These are phyloP conservation scores for Geotrupes spiniger DNA, from an alignment of 2,888 invertebrate genomes.

Conservation along the genomic window DNA sequence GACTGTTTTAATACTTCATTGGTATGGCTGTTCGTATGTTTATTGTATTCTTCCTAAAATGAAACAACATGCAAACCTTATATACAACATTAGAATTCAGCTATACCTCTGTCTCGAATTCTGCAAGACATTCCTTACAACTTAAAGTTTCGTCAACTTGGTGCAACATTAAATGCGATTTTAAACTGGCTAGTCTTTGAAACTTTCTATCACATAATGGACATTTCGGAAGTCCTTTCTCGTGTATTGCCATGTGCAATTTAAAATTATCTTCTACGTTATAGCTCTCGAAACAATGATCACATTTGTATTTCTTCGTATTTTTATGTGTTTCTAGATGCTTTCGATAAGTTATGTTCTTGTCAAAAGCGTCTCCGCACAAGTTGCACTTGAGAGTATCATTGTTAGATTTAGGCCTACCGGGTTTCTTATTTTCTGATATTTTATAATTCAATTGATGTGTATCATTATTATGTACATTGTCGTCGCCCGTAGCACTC, in stretches of 20 bases:
- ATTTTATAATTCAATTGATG: not conserved
- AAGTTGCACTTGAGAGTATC: slow-evolving; percentile 34
- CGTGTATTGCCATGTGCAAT: slow-evolving; percentile 44
- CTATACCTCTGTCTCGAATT: slow-evolving; percentile 45
- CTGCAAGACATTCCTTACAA: slow-evolving; percentile 43
- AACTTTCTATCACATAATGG: slow-evolving; percentile 46
- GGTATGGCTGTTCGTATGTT: slow-evolving; percentile 50
- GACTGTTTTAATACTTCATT: slow-evolving; percentile 28
- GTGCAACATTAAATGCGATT: slow-evolving; percentile 46
- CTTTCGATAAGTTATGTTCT: slow-evolving; percentile 34
- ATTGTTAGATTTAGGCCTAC: slow-evolving; percentile 1
- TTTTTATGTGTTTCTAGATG: slow-evolving; percentile 42
- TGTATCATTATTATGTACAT: too few species aligned
- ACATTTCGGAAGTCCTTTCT: slow-evolving; percentile 38
- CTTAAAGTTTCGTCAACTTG: slow-evolving; percentile 45
- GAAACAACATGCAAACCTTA: slow-evolving; percentile 9
- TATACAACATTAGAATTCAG: slow-evolving; percentile 1
- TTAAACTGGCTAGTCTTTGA: slow-evolving; percentile 46
- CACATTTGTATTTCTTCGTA: slow-evolving; percentile 43
- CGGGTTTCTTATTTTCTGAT: not conserved
- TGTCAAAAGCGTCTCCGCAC: slow-evolving; percentile 39
- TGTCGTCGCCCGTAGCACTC: too few species aligned
- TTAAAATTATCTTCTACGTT: slow-evolving; percentile 46
- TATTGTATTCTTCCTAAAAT: slow-evolving; percentile 52
- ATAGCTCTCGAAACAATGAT: slow-evolving; percentile 41